phyloP scores from a whole-genome alignment of 2,888 invertebrate species.

The Bunonema sp. region DNA sequence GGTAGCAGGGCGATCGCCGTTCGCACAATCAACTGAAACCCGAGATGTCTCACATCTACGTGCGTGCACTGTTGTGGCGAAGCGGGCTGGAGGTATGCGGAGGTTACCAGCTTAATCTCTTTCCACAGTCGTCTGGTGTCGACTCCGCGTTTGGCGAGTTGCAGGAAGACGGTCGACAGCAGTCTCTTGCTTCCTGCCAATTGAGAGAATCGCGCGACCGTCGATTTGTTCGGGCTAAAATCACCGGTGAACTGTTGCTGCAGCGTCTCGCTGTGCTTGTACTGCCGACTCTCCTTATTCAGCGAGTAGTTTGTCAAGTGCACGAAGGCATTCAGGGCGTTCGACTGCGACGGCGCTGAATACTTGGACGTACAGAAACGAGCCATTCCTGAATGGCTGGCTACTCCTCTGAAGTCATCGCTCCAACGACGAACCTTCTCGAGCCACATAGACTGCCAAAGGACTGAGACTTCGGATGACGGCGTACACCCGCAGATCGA shows the following conservation, averaged over 20 bases:
- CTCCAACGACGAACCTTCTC: conserved; percentile 45
- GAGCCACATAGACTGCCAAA: conserved; percentile 44
- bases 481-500: conserved; percentile 49
- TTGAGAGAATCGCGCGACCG: too few relatives aligned
- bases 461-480: conserved; percentile 48
- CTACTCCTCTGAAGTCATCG: too few relatives aligned
- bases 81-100: too few relatives aligned
- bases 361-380: conserved; percentile 50
- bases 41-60: too few relatives aligned
- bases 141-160: conserved; percentile 42
- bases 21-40: conserved; percentile 1
- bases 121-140: conserved; percentile 46
- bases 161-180: conserved; percentile 47
- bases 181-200: conserved; percentile 48
- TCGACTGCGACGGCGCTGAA: conserved; percentile 46
- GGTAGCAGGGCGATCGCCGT: conserved; percentile 49
- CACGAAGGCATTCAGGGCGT: conserved; percentile 47
- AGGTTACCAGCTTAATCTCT: conserved; percentile 47
- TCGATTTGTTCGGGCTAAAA: too few relatives aligned
- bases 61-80: too few relatives aligned
- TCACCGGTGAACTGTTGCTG: conserved; percentile 36
- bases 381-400: conserved; percentile 43
- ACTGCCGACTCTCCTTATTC: conserved; percentile 47
- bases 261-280: conserved; percentile 42
- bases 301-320: conserved; percentile 51